Percentiles rank a stretch among this genome's conserved stretches.
These are phyloP conservation scores for Eledona agricola DNA, from an alignment of 2,888 invertebrate species.

Conservation along the genomic window DNA sequence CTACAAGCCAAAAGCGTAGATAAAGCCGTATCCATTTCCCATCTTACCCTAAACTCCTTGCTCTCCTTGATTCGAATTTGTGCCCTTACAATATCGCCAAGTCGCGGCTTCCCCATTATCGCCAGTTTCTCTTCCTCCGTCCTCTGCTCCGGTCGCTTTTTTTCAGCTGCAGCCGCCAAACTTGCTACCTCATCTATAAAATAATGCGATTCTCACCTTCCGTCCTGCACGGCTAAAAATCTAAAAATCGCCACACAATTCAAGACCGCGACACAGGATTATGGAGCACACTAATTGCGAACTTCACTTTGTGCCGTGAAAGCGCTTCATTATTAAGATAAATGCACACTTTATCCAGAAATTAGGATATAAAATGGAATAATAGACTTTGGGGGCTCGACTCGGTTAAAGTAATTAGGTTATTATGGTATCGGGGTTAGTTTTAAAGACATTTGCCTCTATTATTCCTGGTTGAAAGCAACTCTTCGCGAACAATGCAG, in stretches of 20 bases:
- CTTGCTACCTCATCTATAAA: slow-evolving; percentile 68
- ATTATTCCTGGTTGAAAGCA: slow-evolving; percentile 4
- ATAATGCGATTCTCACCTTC: slow-evolving; percentile 15
- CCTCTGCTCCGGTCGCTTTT: slow-evolving; percentile 72
- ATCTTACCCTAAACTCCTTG: slow-evolving; percentile 94
- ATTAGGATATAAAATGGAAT: slow-evolving; percentile 4
- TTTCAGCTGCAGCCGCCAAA: slow-evolving; percentile 71
- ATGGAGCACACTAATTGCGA: slow-evolving; percentile 8
- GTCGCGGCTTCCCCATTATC: slow-evolving; percentile 88
- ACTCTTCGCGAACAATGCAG: slow-evolving; percentile 3
- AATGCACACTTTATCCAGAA: slow-evolving; percentile 17
- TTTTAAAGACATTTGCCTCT: slow-evolving; percentile 9
- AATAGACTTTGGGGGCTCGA: neutral
- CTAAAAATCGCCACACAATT: neutral
- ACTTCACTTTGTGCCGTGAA: slow-evolving; percentile 1
- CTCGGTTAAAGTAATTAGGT: slow-evolving; percentile 18
- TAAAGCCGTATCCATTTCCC: neutral
- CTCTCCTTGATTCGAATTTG: slow-evolving; percentile 95
- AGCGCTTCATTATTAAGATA: slow-evolving; percentile 5
- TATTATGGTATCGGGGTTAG: slow-evolving; percentile 7
- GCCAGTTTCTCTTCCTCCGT: slow-evolving; percentile 87
- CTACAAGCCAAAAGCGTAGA: slow-evolving; percentile 63
- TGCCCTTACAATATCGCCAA: slow-evolving; percentile 87
- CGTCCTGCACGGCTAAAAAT: slow-evolving; percentile 4
- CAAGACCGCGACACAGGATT: slow-evolving; percentile 2